Conservation (phyloP, 2,888 invertebrate species). For the Loripinus fragilis region DNA sequence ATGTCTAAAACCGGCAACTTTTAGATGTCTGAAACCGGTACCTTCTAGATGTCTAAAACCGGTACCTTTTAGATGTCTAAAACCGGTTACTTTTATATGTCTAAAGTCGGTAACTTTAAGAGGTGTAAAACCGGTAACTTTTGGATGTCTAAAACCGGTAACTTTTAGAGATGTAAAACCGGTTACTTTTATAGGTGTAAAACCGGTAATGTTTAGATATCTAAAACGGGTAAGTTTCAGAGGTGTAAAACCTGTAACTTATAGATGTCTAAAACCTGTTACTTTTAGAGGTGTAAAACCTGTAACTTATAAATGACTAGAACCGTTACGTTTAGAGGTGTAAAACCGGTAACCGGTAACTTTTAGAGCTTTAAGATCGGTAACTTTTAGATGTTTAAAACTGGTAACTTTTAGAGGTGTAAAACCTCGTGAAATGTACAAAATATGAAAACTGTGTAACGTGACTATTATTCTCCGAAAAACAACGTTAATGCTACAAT, state of each 20-base stretch:
- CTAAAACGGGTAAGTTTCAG: not conserved
- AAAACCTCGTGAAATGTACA: too few relatives aligned
- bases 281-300: too few relatives aligned
- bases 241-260: not conserved
- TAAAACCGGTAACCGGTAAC: not conserved
- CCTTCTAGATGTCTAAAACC: not conserved
- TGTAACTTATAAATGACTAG: too few relatives aligned
- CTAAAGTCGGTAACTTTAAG: slow-evolving; percentile 4
- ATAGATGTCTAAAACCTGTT: not conserved
- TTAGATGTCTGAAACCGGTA: not conserved
- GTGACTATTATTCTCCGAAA: too few relatives aligned
- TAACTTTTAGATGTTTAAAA: not conserved
- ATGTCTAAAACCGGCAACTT: too few relatives aligned
- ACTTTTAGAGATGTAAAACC: too few relatives aligned
- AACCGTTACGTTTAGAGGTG: slow-evolving; percentile 5
- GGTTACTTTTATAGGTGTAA: too few relatives aligned
- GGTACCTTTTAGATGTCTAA: not conserved
- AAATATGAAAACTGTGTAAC: too few relatives aligned
- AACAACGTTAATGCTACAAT: too few relatives aligned
- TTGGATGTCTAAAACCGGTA: not conserved
- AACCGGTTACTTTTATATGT: not conserved
- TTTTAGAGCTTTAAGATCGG: not conserved
- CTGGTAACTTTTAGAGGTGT: not conserved
- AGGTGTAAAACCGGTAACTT: not conserved
- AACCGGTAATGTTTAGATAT: too few relatives aligned